Conservation (phyloP, 1,140 invertebrate species). For the Lordiphosa collinella region DNA sequence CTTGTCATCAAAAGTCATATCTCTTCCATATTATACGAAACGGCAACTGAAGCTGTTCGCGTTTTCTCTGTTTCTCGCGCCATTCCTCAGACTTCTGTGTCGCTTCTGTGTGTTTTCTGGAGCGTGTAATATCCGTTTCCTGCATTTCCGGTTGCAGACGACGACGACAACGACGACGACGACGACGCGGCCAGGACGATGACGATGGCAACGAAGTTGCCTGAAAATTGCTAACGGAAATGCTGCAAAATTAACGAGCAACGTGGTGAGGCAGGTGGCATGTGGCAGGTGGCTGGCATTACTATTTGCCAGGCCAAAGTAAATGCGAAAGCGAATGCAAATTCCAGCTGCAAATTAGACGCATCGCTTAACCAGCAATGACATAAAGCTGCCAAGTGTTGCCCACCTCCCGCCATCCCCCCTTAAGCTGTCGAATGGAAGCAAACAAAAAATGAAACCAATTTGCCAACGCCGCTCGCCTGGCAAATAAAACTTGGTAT, state of each 20-base stretch:
- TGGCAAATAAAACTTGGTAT: conserved; percentile 36
- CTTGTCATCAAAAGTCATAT: conserved; percentile 68
- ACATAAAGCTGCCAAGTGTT: conserved; percentile 64
- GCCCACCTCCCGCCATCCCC: conserved; percentile 4
- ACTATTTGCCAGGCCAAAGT: conserved; percentile 9
- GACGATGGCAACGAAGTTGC: not conserved
- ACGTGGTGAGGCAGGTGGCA: conserved; percentile 13
- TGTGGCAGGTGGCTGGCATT: conserved; percentile 26
- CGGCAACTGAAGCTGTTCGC: conserved; percentile 1
- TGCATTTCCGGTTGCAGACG: conserved; percentile 24
- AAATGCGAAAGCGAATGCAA: conserved; percentile 59
- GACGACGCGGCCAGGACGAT: not conserved
- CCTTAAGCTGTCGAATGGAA: conserved; percentile 26
- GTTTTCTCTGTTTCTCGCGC: not conserved
- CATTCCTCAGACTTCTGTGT: not conserved
- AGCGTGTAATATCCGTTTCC: conserved; percentile 77
- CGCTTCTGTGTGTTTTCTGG: conserved; percentile 58
- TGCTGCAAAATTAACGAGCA: conserved; percentile 77
- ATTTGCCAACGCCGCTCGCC: not conserved
- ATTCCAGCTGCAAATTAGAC: conserved; percentile 69
- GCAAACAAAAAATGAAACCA: conserved; percentile 5
- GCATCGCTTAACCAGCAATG: conserved; percentile 73
- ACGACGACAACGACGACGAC: not conserved
- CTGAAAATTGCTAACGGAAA: conserved; percentile 44
- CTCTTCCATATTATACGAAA: conserved; percentile 63